Percentiles rank a stretch among this genome's conserved stretches.
Evolutionary conservation across 2,888 invertebrate species (phyloP).

Genomic region (Microctonus aethiopoides): DNA sequence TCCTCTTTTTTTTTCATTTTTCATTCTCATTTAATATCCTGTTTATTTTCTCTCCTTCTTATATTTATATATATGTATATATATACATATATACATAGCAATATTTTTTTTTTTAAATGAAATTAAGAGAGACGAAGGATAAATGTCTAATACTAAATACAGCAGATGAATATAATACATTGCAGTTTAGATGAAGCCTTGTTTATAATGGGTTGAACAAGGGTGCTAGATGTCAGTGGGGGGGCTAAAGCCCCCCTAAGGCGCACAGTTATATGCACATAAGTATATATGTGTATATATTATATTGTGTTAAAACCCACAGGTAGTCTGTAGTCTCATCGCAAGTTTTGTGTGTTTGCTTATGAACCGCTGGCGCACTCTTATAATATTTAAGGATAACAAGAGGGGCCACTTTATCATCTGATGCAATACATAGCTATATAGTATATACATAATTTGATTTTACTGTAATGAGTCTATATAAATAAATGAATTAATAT

Average conservation of each 20-base stretch:
- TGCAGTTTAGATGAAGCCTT: constrained; percentile 59
- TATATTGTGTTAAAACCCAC: constrained; percentile 57
- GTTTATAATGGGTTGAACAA: constrained; percentile 66
- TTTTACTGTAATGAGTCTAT: background rate
- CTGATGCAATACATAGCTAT: constrained; percentile 30
- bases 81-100: too few species aligned
- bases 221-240: constrained; percentile 66
- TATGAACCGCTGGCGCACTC: constrained; percentile 58
- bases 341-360: constrained; percentile 64
- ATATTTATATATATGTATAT: too few species aligned
- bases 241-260: constrained; percentile 62
- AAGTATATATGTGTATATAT: constrained; percentile 52
- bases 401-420: constrained; percentile 65
- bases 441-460: background rate
- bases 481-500: too few species aligned
- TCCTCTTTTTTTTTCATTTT: too few species aligned
- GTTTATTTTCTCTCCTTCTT: too few species aligned
- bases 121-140: constrained; percentile 19
- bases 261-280: constrained; percentile 52
- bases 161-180: constrained; percentile 53
- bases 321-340: constrained; percentile 60
- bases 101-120: background rate
- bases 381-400: constrained; percentile 64
- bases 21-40: too few species aligned
- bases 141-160: constrained; percentile 24